phyloP scores from a whole-genome alignment of 2,113 vertebrate genomes.

The Apodemus sylvaticus region DNA sequence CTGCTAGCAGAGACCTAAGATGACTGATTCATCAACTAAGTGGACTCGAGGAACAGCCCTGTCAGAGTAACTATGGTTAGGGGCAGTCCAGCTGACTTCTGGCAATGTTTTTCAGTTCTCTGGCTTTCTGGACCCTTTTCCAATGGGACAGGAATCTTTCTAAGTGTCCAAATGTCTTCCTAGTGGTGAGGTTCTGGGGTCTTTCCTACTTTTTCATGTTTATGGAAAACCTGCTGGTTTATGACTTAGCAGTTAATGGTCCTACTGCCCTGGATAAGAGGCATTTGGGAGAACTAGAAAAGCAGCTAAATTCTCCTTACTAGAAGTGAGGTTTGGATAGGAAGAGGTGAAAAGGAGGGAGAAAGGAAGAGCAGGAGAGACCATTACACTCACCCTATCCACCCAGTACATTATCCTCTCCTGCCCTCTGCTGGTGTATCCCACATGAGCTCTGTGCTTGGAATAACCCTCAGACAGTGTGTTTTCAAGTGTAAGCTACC shows the following conservation, averaged over 20 bases:
- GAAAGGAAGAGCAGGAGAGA: too few relatives aligned
- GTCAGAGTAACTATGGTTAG: background rate
- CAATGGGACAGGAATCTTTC: background rate
- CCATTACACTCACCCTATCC: too few relatives aligned
- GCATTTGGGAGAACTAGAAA: background rate
- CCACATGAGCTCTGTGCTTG: too few relatives aligned
- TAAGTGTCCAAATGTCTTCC: background rate
- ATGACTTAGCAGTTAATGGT: background rate
- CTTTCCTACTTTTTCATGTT: background rate
- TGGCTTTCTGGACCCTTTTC: conserved; percentile 20
- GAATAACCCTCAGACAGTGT: too few relatives aligned
- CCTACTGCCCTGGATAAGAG: background rate
- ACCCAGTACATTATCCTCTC: too few relatives aligned
- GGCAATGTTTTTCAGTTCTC: background rate
- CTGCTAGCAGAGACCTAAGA: background rate
- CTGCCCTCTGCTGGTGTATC: too few relatives aligned
- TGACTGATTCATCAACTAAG: background rate
- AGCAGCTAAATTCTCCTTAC: background rate
- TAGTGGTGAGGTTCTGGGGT: background rate
- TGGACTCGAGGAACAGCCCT: rapidly evolving
- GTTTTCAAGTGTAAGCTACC: too few relatives aligned
- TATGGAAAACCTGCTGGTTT: background rate
- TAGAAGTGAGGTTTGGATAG: background rate
- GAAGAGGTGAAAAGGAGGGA: rapidly evolving
- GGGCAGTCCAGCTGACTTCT: background rate